These are phyloP conservation scores for Mechanitis messenoides DNA, from an alignment of 2,888 invertebrate genomes.

Conservation along the genomic window DNA sequence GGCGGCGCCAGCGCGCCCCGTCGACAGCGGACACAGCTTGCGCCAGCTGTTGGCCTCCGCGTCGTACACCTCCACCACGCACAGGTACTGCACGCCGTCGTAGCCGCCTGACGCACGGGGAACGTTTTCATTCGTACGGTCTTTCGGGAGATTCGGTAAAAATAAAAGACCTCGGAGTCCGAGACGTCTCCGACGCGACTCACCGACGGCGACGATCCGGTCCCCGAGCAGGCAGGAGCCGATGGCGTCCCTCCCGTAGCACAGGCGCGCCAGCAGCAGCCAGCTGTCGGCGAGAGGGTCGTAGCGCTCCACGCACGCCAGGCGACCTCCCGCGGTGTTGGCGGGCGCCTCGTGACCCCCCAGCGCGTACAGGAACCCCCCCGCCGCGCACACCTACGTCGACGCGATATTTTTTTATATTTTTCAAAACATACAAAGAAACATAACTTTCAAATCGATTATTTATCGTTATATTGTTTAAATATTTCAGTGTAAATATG, in stretches of 20 bases:
- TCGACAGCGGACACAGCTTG: conserved; percentile 85
- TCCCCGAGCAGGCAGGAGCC: conserved; percentile 92
- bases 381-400: conserved; percentile 83
- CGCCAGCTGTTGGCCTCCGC: conserved; percentile 88
- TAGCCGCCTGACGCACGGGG: conserved; percentile 82
- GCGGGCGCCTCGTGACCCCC: conserved; percentile 97
- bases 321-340: conserved; percentile 81
- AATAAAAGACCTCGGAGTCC: no score
- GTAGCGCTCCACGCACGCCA: conserved; percentile 93
- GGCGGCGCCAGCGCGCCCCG: conserved; percentile 92
- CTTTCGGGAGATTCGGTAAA: no score
- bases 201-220: conserved; percentile 86
- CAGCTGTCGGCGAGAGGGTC: conserved; percentile 88
- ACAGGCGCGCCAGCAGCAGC: conserved; percentile 89
- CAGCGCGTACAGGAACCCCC: conserved; percentile 92
- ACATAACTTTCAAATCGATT: no score
- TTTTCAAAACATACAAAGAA: no score
- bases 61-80: conserved; percentile 93
- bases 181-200: conserved; percentile 52
- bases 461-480: no score
- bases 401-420: not conserved
- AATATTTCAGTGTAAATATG: no score
- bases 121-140: no score
- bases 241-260: conserved; percentile 90
- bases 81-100: conserved; percentile 92